A percentile compares a stretch with the other conserved stretches of the same genome.
Evolutionary conservation across 2,888 invertebrate genomes (phyloP).

Genomic region (Drosophila formosana): DNA sequence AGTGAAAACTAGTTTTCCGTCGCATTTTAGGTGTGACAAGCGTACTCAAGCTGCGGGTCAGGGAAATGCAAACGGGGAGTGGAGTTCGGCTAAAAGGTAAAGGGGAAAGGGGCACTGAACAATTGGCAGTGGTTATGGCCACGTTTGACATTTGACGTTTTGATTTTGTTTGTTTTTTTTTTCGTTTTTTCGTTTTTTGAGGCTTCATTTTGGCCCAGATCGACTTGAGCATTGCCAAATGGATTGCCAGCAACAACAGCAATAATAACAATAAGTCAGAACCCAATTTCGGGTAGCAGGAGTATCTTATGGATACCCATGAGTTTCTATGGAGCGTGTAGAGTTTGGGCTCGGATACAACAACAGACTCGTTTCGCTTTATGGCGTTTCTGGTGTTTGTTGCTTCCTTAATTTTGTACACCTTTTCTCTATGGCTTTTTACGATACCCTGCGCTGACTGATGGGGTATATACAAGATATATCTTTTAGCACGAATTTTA

Average conservation of each 20-base stretch:
- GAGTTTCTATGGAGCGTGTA: constrained; percentile 18
- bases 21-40: constrained; percentile 47
- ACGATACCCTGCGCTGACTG: neutral
- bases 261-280: constrained; percentile 41
- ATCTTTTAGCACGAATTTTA: too few relatives aligned
- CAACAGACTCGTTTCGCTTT: constrained; percentile 40
- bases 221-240: constrained; percentile 44
- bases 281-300: constrained; percentile 22
- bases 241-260: constrained; percentile 33
- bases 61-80: neutral
- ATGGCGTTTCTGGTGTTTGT: constrained; percentile 34
- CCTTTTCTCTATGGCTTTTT: constrained; percentile 53
- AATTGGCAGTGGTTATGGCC: constrained; percentile 45
- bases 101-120: constrained; percentile 5
- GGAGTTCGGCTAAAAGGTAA: neutral
- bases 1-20: constrained; percentile 46
- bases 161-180: constrained; percentile 20
- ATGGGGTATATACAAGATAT: neutral
- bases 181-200: constrained; percentile 1
- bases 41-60: constrained; percentile 3
- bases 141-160: constrained; percentile 55
- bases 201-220: constrained; percentile 34
- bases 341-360: constrained; percentile 9
- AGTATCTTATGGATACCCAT: constrained; percentile 22
- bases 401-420: constrained; percentile 62